phyloP scores from a whole-genome alignment of 2,888 invertebrate species.

The Troides aeacus region DNA sequence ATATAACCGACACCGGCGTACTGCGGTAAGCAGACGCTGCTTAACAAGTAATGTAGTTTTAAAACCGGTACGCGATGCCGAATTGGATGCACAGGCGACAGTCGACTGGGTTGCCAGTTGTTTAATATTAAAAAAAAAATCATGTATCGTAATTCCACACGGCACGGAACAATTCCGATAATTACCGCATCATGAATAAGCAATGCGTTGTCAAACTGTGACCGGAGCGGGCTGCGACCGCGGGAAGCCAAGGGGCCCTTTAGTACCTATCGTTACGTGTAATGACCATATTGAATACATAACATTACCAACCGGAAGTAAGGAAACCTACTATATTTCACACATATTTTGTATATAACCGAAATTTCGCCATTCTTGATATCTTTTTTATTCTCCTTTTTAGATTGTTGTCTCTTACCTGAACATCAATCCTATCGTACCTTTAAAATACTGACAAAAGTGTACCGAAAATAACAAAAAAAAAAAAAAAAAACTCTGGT shows the following conservation, averaged over 20 bases:
- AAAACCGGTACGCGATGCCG: not conserved
- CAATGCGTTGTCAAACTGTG: conserved; percentile 57
- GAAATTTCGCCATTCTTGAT: too few relatives aligned
- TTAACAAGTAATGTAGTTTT: conserved; percentile 21
- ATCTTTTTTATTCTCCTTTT: too few relatives aligned
- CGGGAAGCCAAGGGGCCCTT: conserved; percentile 15
- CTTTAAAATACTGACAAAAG: too few relatives aligned
- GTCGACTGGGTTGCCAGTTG: conserved; percentile 32
- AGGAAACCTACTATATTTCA: too few relatives aligned
- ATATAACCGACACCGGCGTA: not conserved
- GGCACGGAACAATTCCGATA: conserved; percentile 54
- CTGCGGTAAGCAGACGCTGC: not conserved
- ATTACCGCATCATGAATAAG: conserved; percentile 65
- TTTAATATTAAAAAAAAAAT: conserved; percentile 38
- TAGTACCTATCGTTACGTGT: conserved; percentile 8
- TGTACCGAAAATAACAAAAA: too few relatives aligned
- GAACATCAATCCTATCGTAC: too few relatives aligned
- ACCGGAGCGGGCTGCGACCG: conserved; percentile 34
- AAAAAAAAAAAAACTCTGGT: too few relatives aligned
- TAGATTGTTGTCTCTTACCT: too few relatives aligned
- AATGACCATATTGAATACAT: not conserved
- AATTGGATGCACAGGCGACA: conserved; percentile 18
- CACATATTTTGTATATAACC: too few relatives aligned
- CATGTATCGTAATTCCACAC: conserved; percentile 47
- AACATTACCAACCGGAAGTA: too few relatives aligned